These are phyloP conservation scores for Brenthis ino DNA, from an alignment of 2,888 invertebrate genomes.

Conservation along the genomic window DNA sequence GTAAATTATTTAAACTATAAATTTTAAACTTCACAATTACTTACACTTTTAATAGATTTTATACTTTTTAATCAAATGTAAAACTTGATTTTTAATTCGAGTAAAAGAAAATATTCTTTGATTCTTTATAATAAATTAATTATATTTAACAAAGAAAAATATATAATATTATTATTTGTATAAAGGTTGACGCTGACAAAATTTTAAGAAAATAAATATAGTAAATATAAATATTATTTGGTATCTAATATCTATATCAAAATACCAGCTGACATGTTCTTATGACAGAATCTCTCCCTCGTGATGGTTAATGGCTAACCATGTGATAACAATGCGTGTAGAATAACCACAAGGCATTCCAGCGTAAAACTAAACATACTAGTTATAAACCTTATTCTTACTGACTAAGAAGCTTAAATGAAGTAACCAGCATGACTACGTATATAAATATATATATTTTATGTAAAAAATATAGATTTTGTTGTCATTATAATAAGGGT, in stretches of 20 bases:
- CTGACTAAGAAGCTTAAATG: not conserved
- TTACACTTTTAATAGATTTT: no score
- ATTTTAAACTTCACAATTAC: no score
- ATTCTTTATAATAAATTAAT: no score
- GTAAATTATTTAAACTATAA: no score
- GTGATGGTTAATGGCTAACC: constrained; percentile 24
- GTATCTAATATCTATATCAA: not conserved
- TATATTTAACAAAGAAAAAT: no score
- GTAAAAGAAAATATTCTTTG: no score
- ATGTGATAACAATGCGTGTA: constrained; percentile 28
- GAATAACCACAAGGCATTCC: constrained; percentile 16
- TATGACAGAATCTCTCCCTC: constrained; percentile 19
- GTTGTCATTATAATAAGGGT: constrained; percentile 1
- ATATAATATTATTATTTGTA: no score
- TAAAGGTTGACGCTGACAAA: no score
- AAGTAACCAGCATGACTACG: not conserved
- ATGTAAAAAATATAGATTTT: constrained; percentile 8
- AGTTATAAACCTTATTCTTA: constrained; percentile 12
- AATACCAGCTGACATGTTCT: constrained; percentile 20
- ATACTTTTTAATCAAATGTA: no score
- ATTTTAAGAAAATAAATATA: no score
- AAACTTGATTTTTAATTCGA: no score
- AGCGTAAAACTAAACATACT: not conserved
- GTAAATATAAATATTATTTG: no score
- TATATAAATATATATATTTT: not conserved